Evolutionary conservation across 2,797 vertebrate genomes (phyloP), one percentile per base, ranked within the genome.

Genomic region (Sylvia borin): DNA sequence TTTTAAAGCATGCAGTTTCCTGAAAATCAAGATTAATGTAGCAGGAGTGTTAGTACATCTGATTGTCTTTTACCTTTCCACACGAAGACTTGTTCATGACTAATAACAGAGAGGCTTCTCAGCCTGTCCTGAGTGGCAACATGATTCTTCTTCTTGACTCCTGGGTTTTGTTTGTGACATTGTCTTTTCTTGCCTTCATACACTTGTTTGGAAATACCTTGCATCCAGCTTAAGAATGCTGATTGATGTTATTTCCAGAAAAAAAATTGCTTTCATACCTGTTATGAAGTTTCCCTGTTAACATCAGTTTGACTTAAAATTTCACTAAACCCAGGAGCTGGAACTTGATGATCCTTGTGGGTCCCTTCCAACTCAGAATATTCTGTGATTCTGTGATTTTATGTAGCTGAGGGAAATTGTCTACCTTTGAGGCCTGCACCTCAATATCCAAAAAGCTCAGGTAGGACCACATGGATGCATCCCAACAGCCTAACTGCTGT

Each of bases 91-190:
- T 64, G 10, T 45, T 71, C 31, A 25, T 82, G 62, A 43, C 21
- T 47, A 21, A 5, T 57, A 27, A 31, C 26, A 72, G 29, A 45
- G 18, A 75, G 72, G 14, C 38, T 90, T 85, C 43, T 89, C 54
- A 66, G 17, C 22, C n/a, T 29, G 22, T 71, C 17, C 22, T 91
- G 15, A 31, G 58, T 38, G 43, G 47, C 47, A 95, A 34, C 6
- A 21, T 10, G 17, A 47, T 36, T 64, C 36, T 85, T 50, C 47
- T 51, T 68, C 73, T 36, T 55, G 42, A 45, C 32, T 62, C 48
- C 3, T 19, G 9, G 7, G 31, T 88, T 31, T 34, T 77, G 25
- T 62, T 77, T 42, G 99, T 99, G 97, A 97, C 97, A 66, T 54
- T 57, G 50, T 75, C 25, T 42, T 71, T 45, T 71, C 48, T 84